phyloP scores from a whole-genome alignment of 1,140 invertebrate species.

The Drosophila yakuba region DNA sequence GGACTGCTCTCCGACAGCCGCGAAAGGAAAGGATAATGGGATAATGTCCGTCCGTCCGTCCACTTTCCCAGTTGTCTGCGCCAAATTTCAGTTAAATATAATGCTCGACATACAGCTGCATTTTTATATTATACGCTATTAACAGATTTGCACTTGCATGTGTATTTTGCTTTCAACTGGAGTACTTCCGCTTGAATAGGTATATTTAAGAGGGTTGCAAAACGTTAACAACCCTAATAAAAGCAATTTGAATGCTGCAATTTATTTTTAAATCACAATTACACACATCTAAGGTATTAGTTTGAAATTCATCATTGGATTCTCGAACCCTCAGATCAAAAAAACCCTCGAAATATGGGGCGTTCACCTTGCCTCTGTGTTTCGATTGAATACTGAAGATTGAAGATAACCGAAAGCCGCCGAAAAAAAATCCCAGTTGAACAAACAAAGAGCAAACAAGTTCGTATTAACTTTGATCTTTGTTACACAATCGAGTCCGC shows the following conservation, averaged over 20 bases:
- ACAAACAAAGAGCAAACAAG: conserved; percentile 16
- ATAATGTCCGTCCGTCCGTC: conserved; percentile 20
- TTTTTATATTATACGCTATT: neutral
- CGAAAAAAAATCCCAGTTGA: conserved; percentile 14
- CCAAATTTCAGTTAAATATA: neutral
- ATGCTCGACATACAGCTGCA: neutral
- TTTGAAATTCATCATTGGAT: conserved; percentile 7
- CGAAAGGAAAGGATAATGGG: conserved; percentile 66
- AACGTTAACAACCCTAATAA: neutral
- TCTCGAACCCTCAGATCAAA: conserved; percentile 47
- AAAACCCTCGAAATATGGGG: conserved; percentile 39
- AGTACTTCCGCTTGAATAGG: neutral
- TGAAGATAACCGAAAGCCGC: conserved; percentile 21
- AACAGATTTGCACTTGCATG: neutral
- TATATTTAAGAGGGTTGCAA: neutral
- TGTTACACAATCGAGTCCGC: conserved; percentile 55
- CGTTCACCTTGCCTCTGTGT: conserved; percentile 53
- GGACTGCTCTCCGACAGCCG: conserved; percentile 26
- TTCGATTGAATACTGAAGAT: conserved; percentile 19
- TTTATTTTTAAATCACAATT: neutral
- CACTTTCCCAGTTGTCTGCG: conserved; percentile 5
- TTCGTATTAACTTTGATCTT: conserved; percentile 56
- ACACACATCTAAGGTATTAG: neutral
- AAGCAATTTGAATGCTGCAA: neutral
- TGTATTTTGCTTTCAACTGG: neutral